Conservation (phyloP, 1,140 invertebrate species). For the Geopemphigus sp. region DNA sequence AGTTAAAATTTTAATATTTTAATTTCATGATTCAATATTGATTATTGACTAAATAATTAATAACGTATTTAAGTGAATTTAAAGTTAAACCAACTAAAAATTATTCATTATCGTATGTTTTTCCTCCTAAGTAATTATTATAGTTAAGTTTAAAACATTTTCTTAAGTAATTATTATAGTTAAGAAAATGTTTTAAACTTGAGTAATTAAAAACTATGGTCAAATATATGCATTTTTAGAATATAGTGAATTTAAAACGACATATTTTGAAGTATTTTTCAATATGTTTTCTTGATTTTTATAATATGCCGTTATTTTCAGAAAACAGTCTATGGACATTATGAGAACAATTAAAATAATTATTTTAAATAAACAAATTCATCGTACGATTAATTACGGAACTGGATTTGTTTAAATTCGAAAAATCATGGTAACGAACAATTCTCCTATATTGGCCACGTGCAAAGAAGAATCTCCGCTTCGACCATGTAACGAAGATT, state of each 20-base stretch:
- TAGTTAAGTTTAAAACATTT: no score
- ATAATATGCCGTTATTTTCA: background rate
- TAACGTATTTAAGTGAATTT: background rate
- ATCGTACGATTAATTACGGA: background rate
- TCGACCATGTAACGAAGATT: background rate
- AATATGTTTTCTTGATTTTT: background rate
- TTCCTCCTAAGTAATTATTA: background rate
- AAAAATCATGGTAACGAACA: conserved; percentile 9
- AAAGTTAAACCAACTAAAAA: background rate
- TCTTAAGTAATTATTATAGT: background rate
- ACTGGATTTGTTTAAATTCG: background rate
- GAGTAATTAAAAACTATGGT: background rate
- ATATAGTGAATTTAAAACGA: no score
- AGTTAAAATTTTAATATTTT: background rate
- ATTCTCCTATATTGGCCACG: background rate
- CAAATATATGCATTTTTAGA: background rate
- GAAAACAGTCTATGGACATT: background rate
- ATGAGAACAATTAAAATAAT: background rate
- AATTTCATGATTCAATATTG: background rate
- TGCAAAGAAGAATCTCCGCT: conserved; percentile 23
- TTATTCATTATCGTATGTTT: background rate
- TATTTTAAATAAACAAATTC: background rate
- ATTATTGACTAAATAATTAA: background rate
- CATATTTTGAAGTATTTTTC: no score
- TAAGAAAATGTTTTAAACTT: no score